phyloP scores from a whole-genome alignment of 1,140 invertebrate genomes.

The Euwallacea fornicatus region DNA sequence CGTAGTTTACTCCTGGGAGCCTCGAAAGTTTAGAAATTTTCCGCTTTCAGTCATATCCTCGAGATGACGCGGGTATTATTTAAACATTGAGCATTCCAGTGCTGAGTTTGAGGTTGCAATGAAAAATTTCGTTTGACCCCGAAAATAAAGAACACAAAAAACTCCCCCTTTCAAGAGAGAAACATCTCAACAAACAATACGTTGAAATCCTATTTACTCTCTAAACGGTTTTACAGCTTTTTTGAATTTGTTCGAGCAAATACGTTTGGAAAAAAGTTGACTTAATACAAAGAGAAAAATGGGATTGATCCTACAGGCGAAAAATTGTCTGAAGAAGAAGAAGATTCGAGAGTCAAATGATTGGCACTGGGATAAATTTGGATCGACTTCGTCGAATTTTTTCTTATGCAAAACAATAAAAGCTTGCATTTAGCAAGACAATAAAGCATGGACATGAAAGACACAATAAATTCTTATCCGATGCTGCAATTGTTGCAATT shows the following conservation, averaged over 20 bases:
- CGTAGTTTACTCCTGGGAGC: conserved; percentile 19
- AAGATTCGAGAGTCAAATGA: neutral
- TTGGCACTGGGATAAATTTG: neutral
- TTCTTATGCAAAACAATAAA: no score
- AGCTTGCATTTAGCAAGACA: neutral
- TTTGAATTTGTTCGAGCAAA: conserved; percentile 5
- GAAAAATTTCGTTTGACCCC: no score
- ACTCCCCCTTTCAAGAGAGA: neutral
- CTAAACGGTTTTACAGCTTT: conserved; percentile 2
- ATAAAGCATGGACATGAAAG: conserved; percentile 6
- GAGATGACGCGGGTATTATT: neutral
- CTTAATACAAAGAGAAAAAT: neutral
- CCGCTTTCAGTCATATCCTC: conserved; percentile 12
- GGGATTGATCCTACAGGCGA: neutral
- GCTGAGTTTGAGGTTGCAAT: no score
- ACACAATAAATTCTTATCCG: conserved; percentile 11
- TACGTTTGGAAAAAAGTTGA: neutral
- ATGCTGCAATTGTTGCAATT: conserved; percentile 15
- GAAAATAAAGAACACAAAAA: no score
- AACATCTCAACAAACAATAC: conserved; percentile 1
- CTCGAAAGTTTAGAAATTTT: conserved; percentile 26
- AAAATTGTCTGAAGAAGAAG: neutral
- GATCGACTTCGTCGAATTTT: neutral
- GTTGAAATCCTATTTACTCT: neutral
- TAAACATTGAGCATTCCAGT: neutral